Evolutionary conservation across 2,113 vertebrate genomes (phyloP).

Genomic region (Caranx ignobilis): DNA sequence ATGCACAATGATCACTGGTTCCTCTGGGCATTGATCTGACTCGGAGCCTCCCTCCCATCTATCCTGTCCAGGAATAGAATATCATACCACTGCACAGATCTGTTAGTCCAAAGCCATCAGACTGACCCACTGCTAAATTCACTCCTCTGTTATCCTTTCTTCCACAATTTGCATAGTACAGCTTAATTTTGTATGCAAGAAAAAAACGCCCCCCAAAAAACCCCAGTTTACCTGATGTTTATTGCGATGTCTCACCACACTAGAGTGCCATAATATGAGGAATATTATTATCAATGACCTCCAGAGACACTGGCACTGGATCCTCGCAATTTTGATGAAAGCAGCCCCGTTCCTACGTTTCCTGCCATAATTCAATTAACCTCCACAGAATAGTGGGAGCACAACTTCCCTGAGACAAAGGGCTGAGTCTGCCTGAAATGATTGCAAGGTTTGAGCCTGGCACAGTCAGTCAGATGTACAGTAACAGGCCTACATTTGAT

Average conservation of each 20-base stretch:
- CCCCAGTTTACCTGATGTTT: neutral
- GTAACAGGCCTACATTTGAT: conserved; percentile 25
- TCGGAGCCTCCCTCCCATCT: conserved; percentile 39
- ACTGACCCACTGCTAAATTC: conserved; percentile 32
- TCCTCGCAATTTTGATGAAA: neutral
- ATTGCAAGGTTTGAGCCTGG: neutral
- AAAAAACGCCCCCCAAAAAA: neutral
- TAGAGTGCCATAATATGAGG: conserved; percentile 15
- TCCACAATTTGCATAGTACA: neutral
- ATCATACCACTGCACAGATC: conserved; percentile 31
- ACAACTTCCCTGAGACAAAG: neutral
- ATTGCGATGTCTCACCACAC: neutral
- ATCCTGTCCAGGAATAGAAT: conserved; percentile 64
- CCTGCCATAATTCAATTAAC: conserved; percentile 25
- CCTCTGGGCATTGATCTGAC: conserved; percentile 69
- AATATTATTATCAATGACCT: conserved; percentile 15
- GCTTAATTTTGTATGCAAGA: conserved; percentile 4
- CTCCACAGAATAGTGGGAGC: neutral
- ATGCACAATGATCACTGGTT: conserved; percentile 56
- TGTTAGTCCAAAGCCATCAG: conserved; percentile 23
- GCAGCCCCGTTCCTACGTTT: neutral
- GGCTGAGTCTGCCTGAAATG: neutral
- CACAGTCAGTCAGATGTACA: conserved; percentile 20
- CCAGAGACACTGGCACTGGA: neutral
- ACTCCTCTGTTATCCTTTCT: conserved; percentile 3